Evolutionary conservation across 2,888 invertebrate species (phyloP).

Genomic region (Salpingus planirostris): DNA sequence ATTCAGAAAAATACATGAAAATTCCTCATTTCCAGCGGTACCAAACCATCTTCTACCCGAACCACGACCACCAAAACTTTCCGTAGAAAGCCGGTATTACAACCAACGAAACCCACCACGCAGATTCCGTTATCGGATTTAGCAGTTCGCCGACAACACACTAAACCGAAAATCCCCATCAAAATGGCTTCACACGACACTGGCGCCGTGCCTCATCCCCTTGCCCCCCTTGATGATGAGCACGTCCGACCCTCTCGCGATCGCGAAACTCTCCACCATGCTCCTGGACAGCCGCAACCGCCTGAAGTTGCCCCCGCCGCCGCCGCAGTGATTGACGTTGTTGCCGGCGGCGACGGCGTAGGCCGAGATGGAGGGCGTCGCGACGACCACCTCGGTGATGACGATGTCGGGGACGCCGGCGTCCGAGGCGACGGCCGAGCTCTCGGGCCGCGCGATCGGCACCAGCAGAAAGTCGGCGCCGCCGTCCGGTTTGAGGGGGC

Average conservation of each 20-base stretch:
- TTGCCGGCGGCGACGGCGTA: slow-evolving; percentile 4
- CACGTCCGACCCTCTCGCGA: slow-evolving; percentile 32
- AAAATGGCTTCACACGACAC: slow-evolving; percentile 33
- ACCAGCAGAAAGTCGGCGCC: slow-evolving; percentile 33
- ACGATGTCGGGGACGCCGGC: neutral
- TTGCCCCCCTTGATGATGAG: slow-evolving; percentile 32
- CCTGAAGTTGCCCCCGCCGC: slow-evolving; percentile 5
- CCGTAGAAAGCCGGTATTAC: too few species aligned
- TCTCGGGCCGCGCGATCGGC: slow-evolving; percentile 37
- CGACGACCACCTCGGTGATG: slow-evolving; percentile 15
- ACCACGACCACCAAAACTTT: too few species aligned
- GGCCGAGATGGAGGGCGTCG: slow-evolving; percentile 4
- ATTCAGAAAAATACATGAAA: too few species aligned
- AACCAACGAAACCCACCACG: too few species aligned
- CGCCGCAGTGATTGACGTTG: slow-evolving; percentile 18
- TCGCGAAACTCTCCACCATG: slow-evolving; percentile 38
- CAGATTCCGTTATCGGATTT: too few species aligned
- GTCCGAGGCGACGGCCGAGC: slow-evolving; percentile 32
- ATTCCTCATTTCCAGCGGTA: too few species aligned
- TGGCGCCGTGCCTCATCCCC: slow-evolving; percentile 34
- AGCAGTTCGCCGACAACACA: too few species aligned
- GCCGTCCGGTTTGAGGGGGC: slow-evolving; percentile 21
- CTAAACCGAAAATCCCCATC: too few species aligned
- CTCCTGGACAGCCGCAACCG: slow-evolving; percentile 29
- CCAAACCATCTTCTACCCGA: too few species aligned